Base-by-base conservation (phyloP, 2,113 vertebrate genomes). In the Peromyscus leucopus region DNA sequence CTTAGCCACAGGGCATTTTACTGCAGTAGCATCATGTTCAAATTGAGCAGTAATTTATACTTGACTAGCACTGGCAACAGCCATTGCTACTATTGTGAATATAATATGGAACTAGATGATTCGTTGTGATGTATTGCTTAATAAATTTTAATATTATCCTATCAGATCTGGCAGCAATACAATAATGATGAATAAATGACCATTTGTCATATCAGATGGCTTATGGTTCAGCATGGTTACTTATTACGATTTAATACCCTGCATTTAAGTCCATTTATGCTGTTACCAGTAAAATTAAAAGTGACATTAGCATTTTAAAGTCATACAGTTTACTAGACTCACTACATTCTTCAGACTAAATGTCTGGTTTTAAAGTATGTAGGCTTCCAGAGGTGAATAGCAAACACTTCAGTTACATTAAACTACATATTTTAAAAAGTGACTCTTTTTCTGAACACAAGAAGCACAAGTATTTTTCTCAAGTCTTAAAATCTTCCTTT, bases 1-100 rank as follows among this genome's bases (percentile, higher is more conserved):
- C n/a, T 72, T 92, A 85, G 94, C 95, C 55, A n/a, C 17, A 28
- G 71, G 82, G 71, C 80, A 94, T 94, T 96, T 90, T 94, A 93
- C 57, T 92, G 80, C 75, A 63, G 51, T 88, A 76, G 28, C 12
- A 36, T 86, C 46, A 55, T 83, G 17, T 86, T 89, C 55, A 95
- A 96, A 96, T 36, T 95, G 90, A 97, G 84, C 95, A 96, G 96
- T 97, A 94, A 97, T 95, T 97, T 96, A 96, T 93, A 93, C 21
- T 85, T 24, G 65, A 88, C 74, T 33, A 83, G 61, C 24, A 39
- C 88, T 76, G 46, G 55, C 51, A 96, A 67, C 89, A 97, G 89
- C 19, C 48, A 89, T 89, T 97, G 71, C 76, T 93, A 59, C 91
- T 96, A 82, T 86, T 96, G 92, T 79, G 26, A 94, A 95, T 92